Conservation (phyloP, 2,113 vertebrate genomes). For the Balaeniceps rex region DNA sequence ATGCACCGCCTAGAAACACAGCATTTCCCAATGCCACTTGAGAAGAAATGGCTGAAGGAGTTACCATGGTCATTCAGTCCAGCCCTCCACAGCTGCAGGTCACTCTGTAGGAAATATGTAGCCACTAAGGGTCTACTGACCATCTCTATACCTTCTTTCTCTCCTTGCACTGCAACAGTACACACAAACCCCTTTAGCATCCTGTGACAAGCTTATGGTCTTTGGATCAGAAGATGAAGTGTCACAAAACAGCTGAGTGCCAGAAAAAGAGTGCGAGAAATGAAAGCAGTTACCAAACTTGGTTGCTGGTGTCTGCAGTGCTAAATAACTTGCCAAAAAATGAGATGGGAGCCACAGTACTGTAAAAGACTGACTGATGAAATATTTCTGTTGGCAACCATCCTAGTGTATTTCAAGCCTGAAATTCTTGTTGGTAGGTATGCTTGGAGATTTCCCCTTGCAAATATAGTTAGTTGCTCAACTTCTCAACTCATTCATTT, state of each 20-base stretch:
- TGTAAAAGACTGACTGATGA: slow-evolving; percentile 3
- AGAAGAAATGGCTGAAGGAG: not conserved
- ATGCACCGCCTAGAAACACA: not conserved
- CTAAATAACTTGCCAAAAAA: slow-evolving; percentile 1
- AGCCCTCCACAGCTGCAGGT: not conserved
- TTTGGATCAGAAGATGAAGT: not conserved
- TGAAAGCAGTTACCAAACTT: not conserved
- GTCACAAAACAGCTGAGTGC: not conserved
- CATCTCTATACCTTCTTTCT: not conserved
- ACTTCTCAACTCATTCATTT: slow-evolving; percentile 3
- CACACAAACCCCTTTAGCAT: not conserved
- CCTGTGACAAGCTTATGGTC: not conserved
- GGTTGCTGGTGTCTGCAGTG: not conserved
- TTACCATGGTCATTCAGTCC: not conserved
- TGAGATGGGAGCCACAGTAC: not conserved
- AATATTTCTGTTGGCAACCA: slow-evolving; percentile 37
- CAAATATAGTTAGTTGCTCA: slow-evolving; percentile 35
- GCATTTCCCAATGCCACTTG: not conserved
- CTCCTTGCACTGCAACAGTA: rapidly evolving
- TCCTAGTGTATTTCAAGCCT: slow-evolving; percentile 20
- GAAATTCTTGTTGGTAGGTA: slow-evolving; percentile 24
- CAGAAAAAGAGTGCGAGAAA: not conserved
- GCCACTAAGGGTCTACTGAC: not conserved
- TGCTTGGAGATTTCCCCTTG: slow-evolving; percentile 23
- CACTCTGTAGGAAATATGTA: not conserved